Base-by-base conservation (phyloP, 2,113 vertebrate genomes). In the Perognathus longimembris region DNA sequence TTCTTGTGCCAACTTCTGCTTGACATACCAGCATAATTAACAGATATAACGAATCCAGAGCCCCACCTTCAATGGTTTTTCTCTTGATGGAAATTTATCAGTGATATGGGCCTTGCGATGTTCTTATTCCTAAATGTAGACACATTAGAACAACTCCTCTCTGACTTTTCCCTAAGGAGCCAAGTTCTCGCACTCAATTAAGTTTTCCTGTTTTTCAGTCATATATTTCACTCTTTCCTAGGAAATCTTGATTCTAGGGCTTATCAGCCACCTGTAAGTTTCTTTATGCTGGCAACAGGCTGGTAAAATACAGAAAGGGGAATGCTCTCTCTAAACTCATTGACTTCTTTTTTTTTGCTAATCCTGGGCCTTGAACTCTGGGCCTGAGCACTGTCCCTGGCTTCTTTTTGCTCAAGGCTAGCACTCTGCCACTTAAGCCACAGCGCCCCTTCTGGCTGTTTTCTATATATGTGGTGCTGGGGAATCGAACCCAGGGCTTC, bases 281-380 rank as follows among this genome's bases (percentile, higher is more conserved):
- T 85, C 30, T 96, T 93, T 87, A 73, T 81, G 86, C 61, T 89
- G 77, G 34, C 61, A 77, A 34, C 54, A 84, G 54, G 57, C 50
- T 89, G 32, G 77, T 34, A 57, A 64, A 75, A 84, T 45, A 26
- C 75, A 70, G 76, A 91, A 85, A 81, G 50, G 88, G 30, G 3
- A 5, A 18, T 0, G 22, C 80, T 93, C 40, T 81, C 64, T 81
- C n/a, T n/a, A 30, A 45, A 45, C 50, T 54, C 50, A 54, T 40
- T 85, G 36, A 85, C 70, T 92, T 92, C 57, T 86, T n/a, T n/a
- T n/a, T n/a, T n/a, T n/a, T n/a, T n/a, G n/a, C n/a, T n/a, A n/a
- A n/a, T n/a, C n/a, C n/a, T n/a, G n/a, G n/a, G n/a, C n/a, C n/a
- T n/a, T n/a, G n/a, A n/a, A n/a, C n/a, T n/a, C n/a, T n/a, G n/a